Evolutionary conservation across 2,797 vertebrate species (phyloP).

Genomic region (Myotis daubentonii): DNA sequence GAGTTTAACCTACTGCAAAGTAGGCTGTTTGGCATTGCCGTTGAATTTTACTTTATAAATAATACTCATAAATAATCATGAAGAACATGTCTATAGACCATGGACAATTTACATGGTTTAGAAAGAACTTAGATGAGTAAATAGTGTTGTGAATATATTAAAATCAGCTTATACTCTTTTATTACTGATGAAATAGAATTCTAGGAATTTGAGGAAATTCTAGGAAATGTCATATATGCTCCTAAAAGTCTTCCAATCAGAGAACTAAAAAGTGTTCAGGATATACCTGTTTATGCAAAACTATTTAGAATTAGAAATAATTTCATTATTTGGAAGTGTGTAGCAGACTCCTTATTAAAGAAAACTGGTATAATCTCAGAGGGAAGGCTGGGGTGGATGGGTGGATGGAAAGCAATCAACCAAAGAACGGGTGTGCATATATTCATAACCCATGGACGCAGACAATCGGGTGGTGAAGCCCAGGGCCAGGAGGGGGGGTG

Average conservation of each 20-base stretch:
- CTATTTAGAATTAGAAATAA: neutral
- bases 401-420: too few relatives aligned
- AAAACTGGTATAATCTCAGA: neutral
- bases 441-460: too few relatives aligned
- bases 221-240: neutral
- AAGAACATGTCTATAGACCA: constrained; percentile 23
- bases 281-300: neutral
- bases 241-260: neutral
- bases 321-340: neutral
- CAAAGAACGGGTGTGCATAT: too few relatives aligned
- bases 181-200: neutral
- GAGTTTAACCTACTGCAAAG: constrained; percentile 57
- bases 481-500: too few relatives aligned
- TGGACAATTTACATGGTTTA: neutral
- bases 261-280: neutral
- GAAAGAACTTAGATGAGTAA: constrained; percentile 27
- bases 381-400: too few relatives aligned
- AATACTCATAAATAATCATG: constrained; percentile 57
- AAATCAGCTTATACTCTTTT: neutral
- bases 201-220: neutral
- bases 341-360: neutral
- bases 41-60: constrained; percentile 46
- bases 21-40: constrained; percentile 12
- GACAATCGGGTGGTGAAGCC: too few relatives aligned
- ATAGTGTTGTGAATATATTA: neutral